Percentiles rank a stretch among this genome's conserved stretches.
Conservation (phyloP, 2,888 invertebrate genomes). For the Resseliella maxima region DNA sequence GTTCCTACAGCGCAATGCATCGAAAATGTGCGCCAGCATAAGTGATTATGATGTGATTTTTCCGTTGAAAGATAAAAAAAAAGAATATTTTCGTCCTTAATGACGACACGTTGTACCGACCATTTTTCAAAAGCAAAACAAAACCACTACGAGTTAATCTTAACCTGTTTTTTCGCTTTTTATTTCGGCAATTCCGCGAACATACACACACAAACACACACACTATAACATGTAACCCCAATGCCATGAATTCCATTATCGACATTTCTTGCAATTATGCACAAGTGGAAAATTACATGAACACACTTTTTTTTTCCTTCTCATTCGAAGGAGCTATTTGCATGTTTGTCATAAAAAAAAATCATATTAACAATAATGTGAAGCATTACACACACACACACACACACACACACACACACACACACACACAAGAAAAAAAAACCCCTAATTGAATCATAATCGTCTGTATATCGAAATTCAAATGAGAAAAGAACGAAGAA, state of each 20-base stretch:
- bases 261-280: constrained; percentile 48
- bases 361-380: constrained; percentile 31
- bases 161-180: not conserved
- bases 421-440: not conserved
- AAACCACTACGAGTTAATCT: constrained; percentile 8
- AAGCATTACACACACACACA: too few species aligned
- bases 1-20: not conserved
- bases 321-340: not conserved
- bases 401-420: too few species aligned
- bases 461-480: not conserved
- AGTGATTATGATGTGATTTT: constrained; percentile 51
- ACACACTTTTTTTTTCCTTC: constrained; percentile 27
- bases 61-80: constrained; percentile 45
- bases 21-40: not conserved
- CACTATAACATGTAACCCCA: not conserved
- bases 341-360: constrained; percentile 27
- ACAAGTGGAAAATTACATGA: constrained; percentile 51
- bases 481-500: not conserved
- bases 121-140: constrained; percentile 37
- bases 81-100: constrained; percentile 24
- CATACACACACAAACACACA: not conserved
- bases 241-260: constrained; percentile 29
- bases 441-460: constrained; percentile 38
- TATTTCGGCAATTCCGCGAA: not conserved
- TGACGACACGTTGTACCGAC: constrained; percentile 31